Base-by-base conservation (phyloP, 2,888 invertebrate genomes). In the Troilus luridus region DNA sequence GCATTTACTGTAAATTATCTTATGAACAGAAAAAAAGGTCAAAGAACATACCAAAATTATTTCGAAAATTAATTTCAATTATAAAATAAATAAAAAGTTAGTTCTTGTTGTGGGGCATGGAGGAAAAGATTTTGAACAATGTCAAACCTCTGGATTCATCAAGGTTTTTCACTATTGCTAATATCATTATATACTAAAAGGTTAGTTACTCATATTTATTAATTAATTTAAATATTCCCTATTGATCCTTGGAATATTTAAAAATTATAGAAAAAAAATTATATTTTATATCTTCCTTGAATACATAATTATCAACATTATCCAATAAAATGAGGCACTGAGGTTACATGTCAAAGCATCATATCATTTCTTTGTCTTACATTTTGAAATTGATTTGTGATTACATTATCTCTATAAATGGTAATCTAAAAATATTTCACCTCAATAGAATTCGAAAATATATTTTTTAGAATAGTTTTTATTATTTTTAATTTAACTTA, bases 391-490 rank as follows among this genome's bases (percentile, higher is more conserved):
- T 19, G 17, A 77, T 41, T 41, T 77, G 11, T 77, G 27, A 77
- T 41, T 77, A 77, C 41, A 41, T 41, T 77, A 41, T 77, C 72
- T 77, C 41, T 77, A 77, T 56, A 85, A 85, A 58, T 85, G 21
- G 21, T 85, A 54, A 85, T 85, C 56, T 56, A 85, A 85, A 85
- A 85, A 85, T 85, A 85, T 54, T 56, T 85, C 1, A 77, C 19
- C 17, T 72, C 56, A 85, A 11, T 85, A 11, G 10, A 81, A 56
- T 85, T 56, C 8, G 56, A 85, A 85, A 85, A 85, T 85, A 85
- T 85, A 85, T 85, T 56, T 85, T 85, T 85, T 56, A 58, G 56
- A 85, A 56, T 58, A 85, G 10, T 85, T 85, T 85, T 85, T 56
- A 85, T n/a, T 56, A 9, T 56, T 85, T 56, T 81, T 81, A 81